These are phyloP conservation scores for Opisthograptis luteolata DNA, from an alignment of 2,888 invertebrate species.

Conservation along the genomic window DNA sequence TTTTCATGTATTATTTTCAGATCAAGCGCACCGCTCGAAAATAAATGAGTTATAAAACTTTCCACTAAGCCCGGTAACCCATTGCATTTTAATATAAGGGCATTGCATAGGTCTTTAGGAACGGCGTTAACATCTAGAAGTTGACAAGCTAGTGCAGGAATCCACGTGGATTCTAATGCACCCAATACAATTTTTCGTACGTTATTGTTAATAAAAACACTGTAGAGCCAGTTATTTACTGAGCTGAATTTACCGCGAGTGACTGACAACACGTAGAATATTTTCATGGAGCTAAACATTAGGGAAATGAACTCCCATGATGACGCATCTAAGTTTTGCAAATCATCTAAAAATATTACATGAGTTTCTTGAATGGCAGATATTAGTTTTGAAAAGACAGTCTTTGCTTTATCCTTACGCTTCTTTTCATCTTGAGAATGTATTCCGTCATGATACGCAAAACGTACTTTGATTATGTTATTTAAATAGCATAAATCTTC, in stretches of 20 bases:
- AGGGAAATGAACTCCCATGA: conserved; percentile 74
- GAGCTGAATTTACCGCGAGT: conserved; percentile 68
- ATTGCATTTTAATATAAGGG: conserved; percentile 71
- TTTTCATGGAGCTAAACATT: conserved; percentile 60
- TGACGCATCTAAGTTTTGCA: conserved; percentile 74
- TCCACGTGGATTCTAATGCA: conserved; percentile 63
- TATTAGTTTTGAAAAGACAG: conserved; percentile 67
- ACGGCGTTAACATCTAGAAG: conserved; percentile 84
- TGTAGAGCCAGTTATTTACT: conserved; percentile 70
- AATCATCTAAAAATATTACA: conserved; percentile 77
- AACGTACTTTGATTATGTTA: conserved; percentile 77
- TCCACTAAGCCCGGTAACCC: conserved; percentile 82
- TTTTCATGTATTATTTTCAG: conserved; percentile 55
- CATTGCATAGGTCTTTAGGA: conserved; percentile 77
- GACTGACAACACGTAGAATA: conserved; percentile 65
- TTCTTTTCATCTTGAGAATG: conserved; percentile 59
- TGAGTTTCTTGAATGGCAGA: conserved; percentile 53
- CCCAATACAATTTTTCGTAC: conserved; percentile 72
- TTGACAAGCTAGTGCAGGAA: conserved; percentile 84
- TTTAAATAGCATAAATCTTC: conserved; percentile 83
- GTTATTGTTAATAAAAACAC: conserved; percentile 63
- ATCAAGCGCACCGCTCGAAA: conserved; percentile 75
- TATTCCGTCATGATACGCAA: conserved; percentile 74
- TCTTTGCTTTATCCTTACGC: conserved; percentile 66
- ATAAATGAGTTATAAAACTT: conserved; percentile 76